phyloP scores from a whole-genome alignment of 2,797 vertebrate genomes.

The Sardinella longiceps region DNA sequence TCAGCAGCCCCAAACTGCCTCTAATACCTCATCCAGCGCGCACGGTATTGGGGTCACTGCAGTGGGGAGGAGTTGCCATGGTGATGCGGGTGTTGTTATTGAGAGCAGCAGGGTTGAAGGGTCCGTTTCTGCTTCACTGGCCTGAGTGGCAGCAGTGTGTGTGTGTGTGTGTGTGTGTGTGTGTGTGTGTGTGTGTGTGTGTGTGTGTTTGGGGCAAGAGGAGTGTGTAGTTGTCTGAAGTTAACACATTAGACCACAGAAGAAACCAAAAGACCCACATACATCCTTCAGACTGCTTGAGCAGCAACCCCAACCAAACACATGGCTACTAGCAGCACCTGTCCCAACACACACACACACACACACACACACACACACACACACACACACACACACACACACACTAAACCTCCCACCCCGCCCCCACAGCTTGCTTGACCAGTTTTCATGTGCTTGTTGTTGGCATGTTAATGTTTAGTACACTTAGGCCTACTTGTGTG shows the following conservation, averaged over 20 bases:
- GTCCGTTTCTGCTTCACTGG: slow-evolving; percentile 72
- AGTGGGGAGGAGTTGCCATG: slow-evolving; percentile 74
- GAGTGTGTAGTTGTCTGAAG: background rate
- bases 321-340: too few relatives aligned
- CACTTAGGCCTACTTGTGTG: too few relatives aligned
- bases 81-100: slow-evolving; percentile 71
- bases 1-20: background rate
- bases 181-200: slow-evolving; percentile 25
- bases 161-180: slow-evolving; percentile 28
- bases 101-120: slow-evolving; percentile 53
- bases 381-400: background rate
- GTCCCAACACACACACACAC: background rate
- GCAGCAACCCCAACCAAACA: too few relatives aligned
- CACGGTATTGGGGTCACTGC: slow-evolving; percentile 68
- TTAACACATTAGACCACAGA: background rate
- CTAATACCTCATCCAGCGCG: background rate
- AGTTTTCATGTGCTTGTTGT: too few relatives aligned
- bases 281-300: too few relatives aligned
- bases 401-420: too few relatives aligned
- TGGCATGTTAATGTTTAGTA: too few relatives aligned
- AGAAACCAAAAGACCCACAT: too few relatives aligned
- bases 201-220: slow-evolving; percentile 14
- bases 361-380: background rate
- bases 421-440: too few relatives aligned
- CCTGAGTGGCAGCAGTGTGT: slow-evolving; percentile 54